phyloP scores from a whole-genome alignment of 2,888 invertebrate genomes.

The Copidosoma aretas region DNA sequence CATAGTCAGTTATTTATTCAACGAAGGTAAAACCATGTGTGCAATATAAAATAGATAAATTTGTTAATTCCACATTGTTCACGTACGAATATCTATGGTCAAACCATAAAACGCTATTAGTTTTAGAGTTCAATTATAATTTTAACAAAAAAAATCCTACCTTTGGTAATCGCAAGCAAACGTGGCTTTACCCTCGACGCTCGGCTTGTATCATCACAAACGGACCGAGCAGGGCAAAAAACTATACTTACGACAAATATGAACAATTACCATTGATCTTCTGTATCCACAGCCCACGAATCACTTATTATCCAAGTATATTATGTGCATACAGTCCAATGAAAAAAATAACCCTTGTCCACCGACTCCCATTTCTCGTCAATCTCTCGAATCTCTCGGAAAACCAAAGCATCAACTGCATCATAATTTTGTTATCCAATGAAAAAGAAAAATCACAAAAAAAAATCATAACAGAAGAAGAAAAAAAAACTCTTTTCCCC shows the following conservation, averaged over 20 bases:
- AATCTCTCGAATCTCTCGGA: background rate
- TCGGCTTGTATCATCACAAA: slow-evolving; percentile 16
- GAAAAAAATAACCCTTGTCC: background rate
- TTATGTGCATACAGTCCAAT: slow-evolving; percentile 1
- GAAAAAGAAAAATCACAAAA: background rate
- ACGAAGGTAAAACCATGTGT: background rate
- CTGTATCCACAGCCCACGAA: slow-evolving; percentile 7
- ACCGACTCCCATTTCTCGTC: background rate
- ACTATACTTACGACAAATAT: slow-evolving; percentile 13
- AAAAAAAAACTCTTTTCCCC: slow-evolving; percentile 67
- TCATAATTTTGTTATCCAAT: too few species aligned
- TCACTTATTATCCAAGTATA: slow-evolving; percentile 6
- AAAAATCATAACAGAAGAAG: background rate
- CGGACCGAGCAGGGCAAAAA: slow-evolving; percentile 10
- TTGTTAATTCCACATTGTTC: background rate
- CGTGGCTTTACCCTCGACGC: slow-evolving; percentile 6
- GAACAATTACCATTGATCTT: slow-evolving; percentile 10
- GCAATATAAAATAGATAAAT: background rate
- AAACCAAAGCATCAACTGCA: too few species aligned
- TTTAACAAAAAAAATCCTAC: background rate
- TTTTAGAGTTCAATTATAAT: too few species aligned
- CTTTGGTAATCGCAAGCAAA: background rate
- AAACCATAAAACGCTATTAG: too few species aligned
- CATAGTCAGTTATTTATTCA: background rate
- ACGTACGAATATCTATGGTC: background rate